Evolutionary conservation across 2,888 invertebrate genomes (phyloP).

Genomic region (Melanargia galathea): DNA sequence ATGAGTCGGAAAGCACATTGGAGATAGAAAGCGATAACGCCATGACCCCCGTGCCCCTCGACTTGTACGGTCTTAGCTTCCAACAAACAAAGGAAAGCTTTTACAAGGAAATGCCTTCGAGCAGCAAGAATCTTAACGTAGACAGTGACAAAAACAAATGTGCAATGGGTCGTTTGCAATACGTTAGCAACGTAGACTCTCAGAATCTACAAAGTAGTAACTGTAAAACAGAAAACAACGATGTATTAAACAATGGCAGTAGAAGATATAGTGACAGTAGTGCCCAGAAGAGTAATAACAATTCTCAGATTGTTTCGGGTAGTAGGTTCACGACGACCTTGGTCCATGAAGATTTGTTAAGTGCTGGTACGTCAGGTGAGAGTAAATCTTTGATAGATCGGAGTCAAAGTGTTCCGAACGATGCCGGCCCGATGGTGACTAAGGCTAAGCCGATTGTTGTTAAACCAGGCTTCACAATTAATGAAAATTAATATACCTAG

Average conservation of each 20-base stretch:
- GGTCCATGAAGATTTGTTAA: slow-evolving; percentile 62
- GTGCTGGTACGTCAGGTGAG: slow-evolving; percentile 55
- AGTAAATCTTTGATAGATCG: slow-evolving; percentile 46
- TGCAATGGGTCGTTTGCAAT: slow-evolving; percentile 51
- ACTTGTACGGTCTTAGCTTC: slow-evolving; percentile 64
- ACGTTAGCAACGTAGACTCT: slow-evolving; percentile 56
- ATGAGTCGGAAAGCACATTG: slow-evolving; percentile 42
- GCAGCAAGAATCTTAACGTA: slow-evolving; percentile 70
- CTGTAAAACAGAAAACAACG: slow-evolving; percentile 53
- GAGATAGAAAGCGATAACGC: slow-evolving; percentile 53
- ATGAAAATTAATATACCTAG: slow-evolving; percentile 49
- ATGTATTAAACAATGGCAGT: slow-evolving; percentile 66
- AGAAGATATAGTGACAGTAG: slow-evolving; percentile 71
- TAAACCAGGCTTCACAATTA: slow-evolving; percentile 68
- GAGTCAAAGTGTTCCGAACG: slow-evolving; percentile 39
- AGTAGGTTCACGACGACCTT: slow-evolving; percentile 73
- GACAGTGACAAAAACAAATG: slow-evolving; percentile 63
- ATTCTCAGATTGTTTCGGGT: slow-evolving; percentile 50
- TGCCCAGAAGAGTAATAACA: slow-evolving; percentile 60
- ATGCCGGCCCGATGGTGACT: slow-evolving; percentile 56
- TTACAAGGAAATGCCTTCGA: slow-evolving; percentile 70
- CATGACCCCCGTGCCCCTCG: slow-evolving; percentile 52
- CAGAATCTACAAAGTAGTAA: slow-evolving; percentile 57
- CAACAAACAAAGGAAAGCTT: slow-evolving; percentile 69
- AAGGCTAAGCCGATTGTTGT: slow-evolving; percentile 62